phyloP scores from a whole-genome alignment of 1,140 invertebrate species.

The Pomacea maculata region DNA sequence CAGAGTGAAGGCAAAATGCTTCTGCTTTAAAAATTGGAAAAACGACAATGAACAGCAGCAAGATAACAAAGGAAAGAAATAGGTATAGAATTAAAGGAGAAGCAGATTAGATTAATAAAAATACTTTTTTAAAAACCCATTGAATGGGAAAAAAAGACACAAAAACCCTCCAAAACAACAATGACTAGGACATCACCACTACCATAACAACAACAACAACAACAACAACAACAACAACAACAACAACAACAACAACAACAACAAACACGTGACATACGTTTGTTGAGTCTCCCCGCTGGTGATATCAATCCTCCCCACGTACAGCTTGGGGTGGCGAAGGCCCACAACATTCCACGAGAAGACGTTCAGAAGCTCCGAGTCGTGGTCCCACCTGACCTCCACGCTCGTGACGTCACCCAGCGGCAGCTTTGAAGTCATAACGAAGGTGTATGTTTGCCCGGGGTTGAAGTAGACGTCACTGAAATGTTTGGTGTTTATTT shows the following conservation, averaged over 20 bases:
- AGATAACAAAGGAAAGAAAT: too few relatives aligned
- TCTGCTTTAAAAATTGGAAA: too few relatives aligned
- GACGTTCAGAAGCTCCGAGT: slow-evolving; percentile 22
- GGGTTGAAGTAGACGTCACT: slow-evolving; percentile 32
- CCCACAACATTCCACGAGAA: slow-evolving; percentile 39
- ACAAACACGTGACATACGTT: slow-evolving; percentile 16
- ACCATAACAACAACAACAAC: too few relatives aligned
- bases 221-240: too few relatives aligned
- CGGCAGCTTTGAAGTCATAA: slow-evolving; percentile 28
- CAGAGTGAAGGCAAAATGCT: too few relatives aligned
- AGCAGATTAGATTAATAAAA: too few relatives aligned
- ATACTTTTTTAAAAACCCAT: too few relatives aligned
- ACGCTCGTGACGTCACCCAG: slow-evolving; percentile 32
- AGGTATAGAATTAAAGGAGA: not conserved
- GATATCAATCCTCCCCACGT: slow-evolving; percentile 22
- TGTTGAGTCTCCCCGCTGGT: slow-evolving; percentile 22
- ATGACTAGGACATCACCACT: too few relatives aligned
- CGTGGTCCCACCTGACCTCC: slow-evolving; percentile 32
- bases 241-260: too few relatives aligned
- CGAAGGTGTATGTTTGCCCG: slow-evolving; percentile 29
- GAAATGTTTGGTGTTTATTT: not conserved
- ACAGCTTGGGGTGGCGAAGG: slow-evolving; percentile 33
- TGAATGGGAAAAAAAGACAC: too few relatives aligned
- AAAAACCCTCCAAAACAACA: too few relatives aligned
- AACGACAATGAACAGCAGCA: too few relatives aligned